Percentiles rank a stretch among this genome's conserved stretches.
These are phyloP conservation scores for Hoplias malabaricus DNA, from an alignment of 2,113 vertebrate species.

Conservation along the genomic window DNA sequence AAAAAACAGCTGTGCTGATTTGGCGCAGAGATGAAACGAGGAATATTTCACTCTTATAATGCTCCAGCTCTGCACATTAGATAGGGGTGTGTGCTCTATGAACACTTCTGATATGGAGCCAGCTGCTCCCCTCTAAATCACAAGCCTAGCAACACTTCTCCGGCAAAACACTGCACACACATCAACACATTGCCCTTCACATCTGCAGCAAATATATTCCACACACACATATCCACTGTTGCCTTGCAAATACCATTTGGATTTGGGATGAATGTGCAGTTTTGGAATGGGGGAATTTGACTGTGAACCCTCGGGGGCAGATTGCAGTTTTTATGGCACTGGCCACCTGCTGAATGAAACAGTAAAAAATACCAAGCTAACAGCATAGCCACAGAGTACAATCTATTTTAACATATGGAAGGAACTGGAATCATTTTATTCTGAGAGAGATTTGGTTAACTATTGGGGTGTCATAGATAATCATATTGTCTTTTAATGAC, in stretches of 20 bases:
- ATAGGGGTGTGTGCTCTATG: slow-evolving; percentile 49
- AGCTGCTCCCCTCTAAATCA: slow-evolving; percentile 58
- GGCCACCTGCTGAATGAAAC: background rate
- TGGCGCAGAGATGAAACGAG: slow-evolving; percentile 50
- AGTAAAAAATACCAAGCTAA: background rate
- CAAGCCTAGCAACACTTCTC: slow-evolving; percentile 42
- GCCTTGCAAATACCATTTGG: background rate
- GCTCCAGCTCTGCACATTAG: slow-evolving; percentile 17
- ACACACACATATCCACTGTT: too few relatives aligned
- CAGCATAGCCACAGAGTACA: background rate
- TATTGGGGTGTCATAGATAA: too few relatives aligned
- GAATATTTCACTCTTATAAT: slow-evolving; percentile 37
- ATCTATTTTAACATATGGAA: too few relatives aligned
- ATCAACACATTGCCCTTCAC: background rate
- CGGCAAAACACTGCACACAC: slow-evolving; percentile 4
- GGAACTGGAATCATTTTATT: too few relatives aligned
- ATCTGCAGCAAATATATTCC: background rate
- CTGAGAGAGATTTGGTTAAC: too few relatives aligned
- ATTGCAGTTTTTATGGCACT: background rate
- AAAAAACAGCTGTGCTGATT: slow-evolving; percentile 36
- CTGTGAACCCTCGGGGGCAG: background rate
- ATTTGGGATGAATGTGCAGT: background rate
- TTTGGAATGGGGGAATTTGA: slow-evolving; percentile 14
- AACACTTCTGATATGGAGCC: slow-evolving; percentile 59
- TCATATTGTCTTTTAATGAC: too few relatives aligned